These are phyloP conservation scores for Lophochroa leadbeateri DNA, from an alignment of 2,113 vertebrate genomes.

Conservation along the genomic window DNA sequence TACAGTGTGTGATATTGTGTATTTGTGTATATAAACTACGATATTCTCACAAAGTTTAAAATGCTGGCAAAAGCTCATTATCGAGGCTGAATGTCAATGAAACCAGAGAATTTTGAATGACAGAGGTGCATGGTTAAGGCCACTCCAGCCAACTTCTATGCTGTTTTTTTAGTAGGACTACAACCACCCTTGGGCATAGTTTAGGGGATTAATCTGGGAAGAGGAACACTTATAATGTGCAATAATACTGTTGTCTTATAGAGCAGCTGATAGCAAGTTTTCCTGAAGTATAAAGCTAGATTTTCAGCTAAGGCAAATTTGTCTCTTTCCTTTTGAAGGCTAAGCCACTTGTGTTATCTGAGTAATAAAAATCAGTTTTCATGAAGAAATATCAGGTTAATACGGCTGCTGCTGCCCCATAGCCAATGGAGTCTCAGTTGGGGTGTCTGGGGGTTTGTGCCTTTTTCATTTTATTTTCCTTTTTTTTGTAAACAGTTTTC, in stretches of 20 bases:
- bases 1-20: neutral
- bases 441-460: neutral
- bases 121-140: neutral
- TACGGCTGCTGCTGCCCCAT: neutral
- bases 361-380: neutral
- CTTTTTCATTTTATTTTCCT: neutral
- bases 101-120: neutral
- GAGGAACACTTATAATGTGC: neutral
- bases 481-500: neutral
- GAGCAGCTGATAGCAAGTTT: neutral
- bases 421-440: neutral
- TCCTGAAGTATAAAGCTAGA: neutral
- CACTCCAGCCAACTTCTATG: neutral
- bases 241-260: neutral
- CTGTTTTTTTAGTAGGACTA: neutral
- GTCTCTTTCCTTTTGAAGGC: neutral
- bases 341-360: neutral
- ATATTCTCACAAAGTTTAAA: neutral
- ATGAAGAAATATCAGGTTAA: neutral
- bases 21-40: neutral
- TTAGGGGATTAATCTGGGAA: neutral
- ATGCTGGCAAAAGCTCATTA: neutral
- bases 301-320: neutral
- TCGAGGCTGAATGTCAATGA: neutral
- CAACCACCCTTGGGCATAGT: neutral